Base-by-base conservation (phyloP, 2,113 vertebrate species). In the Zonotrichia leucophrys region DNA sequence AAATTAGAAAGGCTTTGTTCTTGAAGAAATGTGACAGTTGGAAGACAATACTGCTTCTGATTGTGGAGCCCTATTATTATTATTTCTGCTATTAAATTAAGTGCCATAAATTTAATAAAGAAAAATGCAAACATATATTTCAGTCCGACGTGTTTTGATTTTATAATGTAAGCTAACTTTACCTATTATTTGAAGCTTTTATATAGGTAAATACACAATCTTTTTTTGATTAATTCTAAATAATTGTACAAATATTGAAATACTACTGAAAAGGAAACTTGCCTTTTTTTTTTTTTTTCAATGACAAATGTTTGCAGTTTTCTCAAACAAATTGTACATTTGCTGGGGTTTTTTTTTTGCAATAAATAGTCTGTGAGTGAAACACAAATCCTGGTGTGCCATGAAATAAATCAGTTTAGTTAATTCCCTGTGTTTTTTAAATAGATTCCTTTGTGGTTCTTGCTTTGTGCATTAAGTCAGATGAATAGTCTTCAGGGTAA, bases 51-150 rank as follows among this genome's bases (percentile, higher is more conserved):
- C 95, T 95, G 87, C 92, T 96, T 97, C 93, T 97, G 95, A 78
- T 95, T 96, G 80, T 94, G 85, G 97, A 97, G 94, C 92, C 81
- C 91, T 96, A 77, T 97, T 35, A 79, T 97, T 94, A 97, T 96
- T 97, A 96, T 98, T 97, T 97, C 94, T 98, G 97, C 96, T 98
- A 79, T 97, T 97, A 97, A 83, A 67, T 97, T 97, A 97, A 98
- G 98, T 98, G 98, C 98, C 98, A 98, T 98, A 98, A 95, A 96
- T 97, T 98, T 97, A 98, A 98, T 99, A 99, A 98, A 98, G 97
- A 94, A 97, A 97, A 95, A 95, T 97, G 94, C 96, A 97, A 87
- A 96, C 88, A 96, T 87, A 3, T 23, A 64, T 53, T 92, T 93
- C 66, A 86, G 83, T 82, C 47, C 17, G 0, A 28, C 72, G 55